Evolutionary conservation across 2,113 vertebrate species (phyloP), one percentile per base, ranked within the genome.

Genomic region (Podarcis cretensis): DNA sequence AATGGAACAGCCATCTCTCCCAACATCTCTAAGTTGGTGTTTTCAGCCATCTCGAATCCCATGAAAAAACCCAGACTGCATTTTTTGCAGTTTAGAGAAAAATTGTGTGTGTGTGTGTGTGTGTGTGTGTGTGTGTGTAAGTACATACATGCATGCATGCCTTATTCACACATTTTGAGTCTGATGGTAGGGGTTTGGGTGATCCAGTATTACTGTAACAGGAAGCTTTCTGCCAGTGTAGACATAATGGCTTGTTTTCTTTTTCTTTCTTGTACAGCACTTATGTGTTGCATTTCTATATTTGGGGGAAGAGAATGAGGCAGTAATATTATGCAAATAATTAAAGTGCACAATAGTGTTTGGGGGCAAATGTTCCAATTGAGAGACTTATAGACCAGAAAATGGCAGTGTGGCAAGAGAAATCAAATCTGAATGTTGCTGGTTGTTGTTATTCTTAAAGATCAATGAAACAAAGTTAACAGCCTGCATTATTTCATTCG

Each of bases 1-100:
- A 94, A 95, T 81, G 89, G 92, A 95, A 85, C 92, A 88, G 90
- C 89, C 69, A 89, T 89, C 91, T 95, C 88, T 95, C 91, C 69
- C 86, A 90, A 89, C 83, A 79, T 0, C 81, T 88, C 5, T 95
- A 75, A 87, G 63, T 89, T 79, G 91, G 92, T 63, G 32, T 90
- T 95, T 87, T 90, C 83, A 90, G 87, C 83, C 91, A 93, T 92
- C 92, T 83, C 90, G 89, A 91, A 85, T 88, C 68, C 88, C 89
- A 75, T 21, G 66, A 12, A 2, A 59, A 35, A 78, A 57, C n/a
- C 35, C 86, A 68, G 92, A 91, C 92, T 91, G 80, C 91, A 81
- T 76, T 66, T 77, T 84, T 25, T 92, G 91, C 65, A 87, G 68
- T 85, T 90, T 85, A 21, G 69, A 79, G 90, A 79, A 83, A 75